Base-by-base conservation (phyloP, 2,797 vertebrate species). In the Luscinia megarhynchos region DNA sequence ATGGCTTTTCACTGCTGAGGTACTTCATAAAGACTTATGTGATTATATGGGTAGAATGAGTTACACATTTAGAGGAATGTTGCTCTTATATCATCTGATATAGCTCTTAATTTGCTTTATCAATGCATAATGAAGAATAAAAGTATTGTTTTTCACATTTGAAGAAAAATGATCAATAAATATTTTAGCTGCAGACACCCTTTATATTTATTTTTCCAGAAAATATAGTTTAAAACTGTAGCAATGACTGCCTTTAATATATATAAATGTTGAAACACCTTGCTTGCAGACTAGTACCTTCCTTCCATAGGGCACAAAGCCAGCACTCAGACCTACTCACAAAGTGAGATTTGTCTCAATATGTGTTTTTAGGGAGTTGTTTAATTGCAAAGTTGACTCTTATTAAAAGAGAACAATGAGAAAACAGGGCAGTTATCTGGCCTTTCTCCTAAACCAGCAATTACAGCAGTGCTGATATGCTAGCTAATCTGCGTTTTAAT, bases 361-460 rank as follows among this genome's bases (percentile, higher is more conserved):
- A 58, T 94, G 55, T 81, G 45, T 48, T 94, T 93, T 94, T 88
- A 81, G 85, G 88, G 87, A 68, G 76, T 86, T 81, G 69, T 93
- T 91, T 73, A 84, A 86, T 92, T 90, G 27, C 9, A 0, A 58
- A 88, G 32, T 81, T 57, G 43, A 78, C 38, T 83, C 27, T 91
- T 91, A 67, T 66, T 88, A 43, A 54, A 88, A 62, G 66, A 50
- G 62, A 90, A 75, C 66, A 87, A 51, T 78, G 57, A 84, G 40
- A 76, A 84, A 93, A 64, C 59, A 80, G 61, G 19, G 61, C n/a
- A 84, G 72, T 92, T 85, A 80, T 84, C 69, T 84, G 77, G 53
- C 80, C 84, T 48, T 82, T 80, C 58, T 95, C 72, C 90, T 94
- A 50, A 53, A 85, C 1, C 20, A 79, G 67, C 89, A 84, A 13